Evolutionary conservation across 2,113 vertebrate species (phyloP).

Genomic region (Henicopernis longicauda): DNA sequence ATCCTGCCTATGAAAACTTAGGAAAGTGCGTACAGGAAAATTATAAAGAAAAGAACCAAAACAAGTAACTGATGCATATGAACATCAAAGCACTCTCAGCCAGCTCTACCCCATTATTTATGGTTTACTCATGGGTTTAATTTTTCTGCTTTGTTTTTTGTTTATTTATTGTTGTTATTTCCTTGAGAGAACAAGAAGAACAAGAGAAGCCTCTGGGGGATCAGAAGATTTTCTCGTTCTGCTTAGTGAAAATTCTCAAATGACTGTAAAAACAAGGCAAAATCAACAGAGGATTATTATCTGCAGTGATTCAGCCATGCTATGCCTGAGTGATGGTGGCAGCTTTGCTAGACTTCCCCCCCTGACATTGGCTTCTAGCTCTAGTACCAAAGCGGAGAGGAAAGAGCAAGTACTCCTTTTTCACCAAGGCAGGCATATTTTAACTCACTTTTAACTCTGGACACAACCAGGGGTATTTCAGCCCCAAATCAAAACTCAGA

Average conservation of each 20-base stretch:
- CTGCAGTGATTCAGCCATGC: not conserved
- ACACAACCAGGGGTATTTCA: not conserved
- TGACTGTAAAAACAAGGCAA: not conserved
- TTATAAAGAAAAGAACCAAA: not conserved
- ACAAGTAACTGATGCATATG: not conserved
- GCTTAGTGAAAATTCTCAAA: constrained; percentile 16
- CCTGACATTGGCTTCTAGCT: not conserved
- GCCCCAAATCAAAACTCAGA: not conserved
- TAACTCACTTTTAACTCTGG: not conserved
- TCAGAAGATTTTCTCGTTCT: constrained; percentile 13
- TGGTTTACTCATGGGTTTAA: constrained; percentile 31
- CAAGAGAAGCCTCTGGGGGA: constrained; percentile 1
- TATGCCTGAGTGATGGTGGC: not conserved
- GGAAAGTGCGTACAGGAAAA: not conserved
- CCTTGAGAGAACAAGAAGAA: not conserved
- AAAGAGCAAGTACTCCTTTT: not conserved
- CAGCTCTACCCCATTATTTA: constrained; percentile 25
- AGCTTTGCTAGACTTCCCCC: not conserved
- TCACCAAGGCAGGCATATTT: not conserved
- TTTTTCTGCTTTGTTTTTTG: constrained; percentile 29
- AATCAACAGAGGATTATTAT: constrained; percentile 17
- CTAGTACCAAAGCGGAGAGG: not conserved
- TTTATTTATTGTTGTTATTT: constrained; percentile 7
- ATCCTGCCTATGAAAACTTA: not conserved
- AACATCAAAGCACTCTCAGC: constrained; percentile 44